Conservation (phyloP, 2,113 vertebrate species). For the Gasterosteus nipponicus region DNA sequence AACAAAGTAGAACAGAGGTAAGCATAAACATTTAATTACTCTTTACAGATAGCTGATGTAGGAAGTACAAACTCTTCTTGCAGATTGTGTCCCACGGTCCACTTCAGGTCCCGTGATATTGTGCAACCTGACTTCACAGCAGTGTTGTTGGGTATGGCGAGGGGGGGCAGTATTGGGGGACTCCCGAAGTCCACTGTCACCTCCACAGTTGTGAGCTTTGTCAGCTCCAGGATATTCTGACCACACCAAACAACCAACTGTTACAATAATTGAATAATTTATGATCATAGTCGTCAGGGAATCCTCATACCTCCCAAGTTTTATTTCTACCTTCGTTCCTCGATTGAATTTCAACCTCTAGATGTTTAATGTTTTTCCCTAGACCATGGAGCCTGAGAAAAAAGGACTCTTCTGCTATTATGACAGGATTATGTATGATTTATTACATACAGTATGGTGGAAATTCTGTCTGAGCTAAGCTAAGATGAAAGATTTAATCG, state of each 20-base stretch:
- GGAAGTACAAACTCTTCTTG: too few relatives aligned
- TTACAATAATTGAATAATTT: background rate
- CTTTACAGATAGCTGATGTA: too few relatives aligned
- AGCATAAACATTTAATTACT: too few relatives aligned
- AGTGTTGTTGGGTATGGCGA: too few relatives aligned
- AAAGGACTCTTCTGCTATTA: background rate
- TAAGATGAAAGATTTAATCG: background rate
- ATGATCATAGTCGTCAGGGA: background rate
- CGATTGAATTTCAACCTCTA: background rate
- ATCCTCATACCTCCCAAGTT: conserved; percentile 7
- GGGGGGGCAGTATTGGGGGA: too few relatives aligned
- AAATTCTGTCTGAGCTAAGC: background rate
- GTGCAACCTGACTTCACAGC: too few relatives aligned
- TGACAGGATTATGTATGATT: background rate
- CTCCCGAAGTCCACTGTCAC: background rate
- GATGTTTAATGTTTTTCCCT: background rate
- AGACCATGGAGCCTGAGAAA: conserved; percentile 16
- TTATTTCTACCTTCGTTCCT: conserved; percentile 20
- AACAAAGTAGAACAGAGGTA: too few relatives aligned
- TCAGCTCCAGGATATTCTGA: too few relatives aligned
- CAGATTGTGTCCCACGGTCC: too few relatives aligned
- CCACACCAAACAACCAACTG: too few relatives aligned
- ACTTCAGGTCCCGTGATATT: too few relatives aligned
- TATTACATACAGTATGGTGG: too few relatives aligned
- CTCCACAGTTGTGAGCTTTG: background rate